A percentile compares a stretch with the other conserved stretches of the same genome.
These are phyloP conservation scores for Trochalopteron elliotii DNA, from an alignment of 2,113 vertebrate genomes.

Conservation along the genomic window DNA sequence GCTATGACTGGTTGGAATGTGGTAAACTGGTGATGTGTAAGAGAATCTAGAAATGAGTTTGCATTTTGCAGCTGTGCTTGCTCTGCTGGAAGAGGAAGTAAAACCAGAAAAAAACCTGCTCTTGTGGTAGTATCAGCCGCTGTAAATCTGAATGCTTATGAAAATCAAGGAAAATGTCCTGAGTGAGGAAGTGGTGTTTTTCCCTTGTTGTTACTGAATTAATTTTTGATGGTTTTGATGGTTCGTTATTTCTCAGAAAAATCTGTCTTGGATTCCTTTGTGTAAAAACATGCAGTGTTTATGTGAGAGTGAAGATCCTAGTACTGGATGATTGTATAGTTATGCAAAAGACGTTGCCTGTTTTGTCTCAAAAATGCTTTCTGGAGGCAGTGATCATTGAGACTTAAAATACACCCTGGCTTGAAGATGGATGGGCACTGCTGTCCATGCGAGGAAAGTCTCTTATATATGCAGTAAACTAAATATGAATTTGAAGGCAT, in stretches of 20 bases:
- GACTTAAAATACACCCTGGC: background rate
- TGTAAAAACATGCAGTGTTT: background rate
- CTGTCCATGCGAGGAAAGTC: background rate
- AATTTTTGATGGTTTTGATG: background rate
- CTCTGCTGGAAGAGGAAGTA: background rate
- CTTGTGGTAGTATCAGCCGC: background rate
- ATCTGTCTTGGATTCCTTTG: background rate
- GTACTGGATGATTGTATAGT: background rate
- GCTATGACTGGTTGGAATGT: background rate
- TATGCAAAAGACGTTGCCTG: background rate
- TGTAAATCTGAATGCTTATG: background rate
- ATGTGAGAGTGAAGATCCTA: background rate
- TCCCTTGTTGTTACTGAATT: background rate
- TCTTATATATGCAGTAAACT: background rate
- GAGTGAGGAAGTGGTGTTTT: background rate
- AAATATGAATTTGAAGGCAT: background rate
- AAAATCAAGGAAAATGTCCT: background rate
- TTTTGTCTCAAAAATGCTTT: slow-evolving; percentile 22
- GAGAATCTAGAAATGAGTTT: background rate
- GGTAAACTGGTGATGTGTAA: background rate
- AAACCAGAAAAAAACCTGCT: background rate
- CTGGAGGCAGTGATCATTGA: background rate
- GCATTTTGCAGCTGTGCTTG: background rate
- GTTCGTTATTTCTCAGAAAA: background rate
- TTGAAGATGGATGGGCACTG: background rate